phyloP scores from a whole-genome alignment of 2,797 vertebrate species.

The Microctenopoma lineatum region DNA sequence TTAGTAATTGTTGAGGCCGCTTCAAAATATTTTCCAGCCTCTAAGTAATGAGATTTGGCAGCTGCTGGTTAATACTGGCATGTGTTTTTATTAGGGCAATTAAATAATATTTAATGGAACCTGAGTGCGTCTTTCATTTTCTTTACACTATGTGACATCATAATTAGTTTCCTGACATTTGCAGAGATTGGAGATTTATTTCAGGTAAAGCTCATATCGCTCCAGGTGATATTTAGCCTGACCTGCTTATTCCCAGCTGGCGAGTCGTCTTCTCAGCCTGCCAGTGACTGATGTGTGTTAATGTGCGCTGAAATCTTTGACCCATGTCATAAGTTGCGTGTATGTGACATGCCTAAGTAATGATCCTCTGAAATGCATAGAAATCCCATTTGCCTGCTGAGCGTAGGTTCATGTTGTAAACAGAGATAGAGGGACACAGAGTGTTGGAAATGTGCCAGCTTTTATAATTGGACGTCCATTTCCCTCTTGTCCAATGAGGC shows the following conservation, averaged over 20 bases:
- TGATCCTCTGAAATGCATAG: conserved; percentile 5
- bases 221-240: conserved; percentile 26
- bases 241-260: conserved; percentile 40
- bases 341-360: conserved; percentile 13
- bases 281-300: conserved; percentile 23
- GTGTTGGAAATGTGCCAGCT: conserved; percentile 46
- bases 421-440: conserved; percentile 22
- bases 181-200: conserved; percentile 12
- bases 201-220: conserved; percentile 20
- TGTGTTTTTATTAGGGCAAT: conserved; percentile 65
- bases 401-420: conserved; percentile 15
- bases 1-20: conserved; percentile 60
- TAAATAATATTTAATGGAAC: conserved; percentile 59
- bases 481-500: conserved; percentile 48
- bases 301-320: conserved; percentile 44
- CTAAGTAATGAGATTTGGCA: conserved; percentile 46
- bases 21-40: conserved; percentile 69
- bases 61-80: conserved; percentile 29
- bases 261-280: conserved; percentile 20
- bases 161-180: conserved; percentile 1
- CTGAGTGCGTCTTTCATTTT: conserved; percentile 20
- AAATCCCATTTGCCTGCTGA: conserved; percentile 16
- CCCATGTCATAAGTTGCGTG: conserved; percentile 49
- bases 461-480: conserved; percentile 64
- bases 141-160: conserved; percentile 7